A percentile compares a stretch with the other conserved stretches of the same genome.
phyloP scores from a whole-genome alignment of 2,113 vertebrate genomes.

The Lynx canadensis region DNA sequence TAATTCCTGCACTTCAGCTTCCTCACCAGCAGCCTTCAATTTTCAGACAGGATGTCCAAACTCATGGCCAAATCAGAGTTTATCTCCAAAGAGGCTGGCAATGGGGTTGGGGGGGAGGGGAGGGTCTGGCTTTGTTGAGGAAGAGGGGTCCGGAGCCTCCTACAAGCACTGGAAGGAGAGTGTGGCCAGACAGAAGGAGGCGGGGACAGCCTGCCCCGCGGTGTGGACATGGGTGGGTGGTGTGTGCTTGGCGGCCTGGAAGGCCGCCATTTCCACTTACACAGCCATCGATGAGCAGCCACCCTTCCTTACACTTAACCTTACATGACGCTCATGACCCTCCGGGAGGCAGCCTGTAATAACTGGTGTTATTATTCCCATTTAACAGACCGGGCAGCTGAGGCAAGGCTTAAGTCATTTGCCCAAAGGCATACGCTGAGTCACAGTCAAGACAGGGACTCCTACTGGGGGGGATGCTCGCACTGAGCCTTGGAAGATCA shows the following conservation, averaged over 20 bases:
- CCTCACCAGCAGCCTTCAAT: conserved; percentile 74
- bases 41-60: conserved; percentile 71
- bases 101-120: not conserved
- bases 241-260: not conserved
- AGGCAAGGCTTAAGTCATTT: not conserved
- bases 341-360: not conserved
- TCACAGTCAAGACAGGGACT: not conserved
- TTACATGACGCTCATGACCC: rapidly evolving
- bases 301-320: rapidly evolving
- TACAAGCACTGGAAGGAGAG: not conserved
- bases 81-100: not conserved
- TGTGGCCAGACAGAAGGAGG: not conserved
- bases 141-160: not conserved
- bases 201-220: rapidly evolving
- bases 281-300: not conserved
- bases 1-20: conserved; percentile 76
- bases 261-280: not conserved
- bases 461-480: rapidly evolving
- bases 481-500: not conserved
- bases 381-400: not conserved
- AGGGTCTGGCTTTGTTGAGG: rapidly evolving
- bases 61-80: rapidly evolving
- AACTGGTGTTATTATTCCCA: not conserved
- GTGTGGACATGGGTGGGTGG: rapidly evolving
- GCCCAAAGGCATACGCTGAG: not conserved